Conservation (phyloP, 2,797 vertebrate species). For the Silurus lanzhouensis region DNA sequence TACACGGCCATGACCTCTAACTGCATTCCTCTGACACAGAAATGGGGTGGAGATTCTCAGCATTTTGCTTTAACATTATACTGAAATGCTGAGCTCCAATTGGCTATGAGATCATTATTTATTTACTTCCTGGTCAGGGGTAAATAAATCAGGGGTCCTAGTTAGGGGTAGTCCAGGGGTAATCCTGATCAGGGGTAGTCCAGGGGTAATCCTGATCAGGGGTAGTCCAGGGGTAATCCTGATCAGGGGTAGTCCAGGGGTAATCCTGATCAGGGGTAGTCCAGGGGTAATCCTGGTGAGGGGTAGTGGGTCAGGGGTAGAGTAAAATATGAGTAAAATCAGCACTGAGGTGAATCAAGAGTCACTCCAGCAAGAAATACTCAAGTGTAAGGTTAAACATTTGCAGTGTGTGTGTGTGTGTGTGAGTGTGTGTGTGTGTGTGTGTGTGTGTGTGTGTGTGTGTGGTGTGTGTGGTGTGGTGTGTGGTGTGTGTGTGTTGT, state of each 20-base stretch:
- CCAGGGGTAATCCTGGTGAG: no score
- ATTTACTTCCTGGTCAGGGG: background rate
- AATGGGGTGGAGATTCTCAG: background rate
- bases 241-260: no score
- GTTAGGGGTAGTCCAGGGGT: no score
- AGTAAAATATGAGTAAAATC: background rate
- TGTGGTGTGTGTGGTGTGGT: no score
- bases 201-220: no score
- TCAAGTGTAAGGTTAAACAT: background rate
- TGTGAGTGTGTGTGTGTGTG: background rate
- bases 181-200: no score
- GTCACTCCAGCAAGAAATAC: background rate
- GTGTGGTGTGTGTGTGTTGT: background rate
- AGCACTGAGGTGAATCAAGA: background rate
- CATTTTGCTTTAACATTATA: background rate
- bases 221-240: no score
- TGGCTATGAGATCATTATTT: background rate
- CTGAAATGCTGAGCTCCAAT: background rate
- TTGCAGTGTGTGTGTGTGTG: no score
- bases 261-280: no score
- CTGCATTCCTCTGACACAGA: background rate
- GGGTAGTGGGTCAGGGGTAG: background rate
- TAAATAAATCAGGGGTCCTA: no score
- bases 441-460: background rate
- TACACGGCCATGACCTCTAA: conserved; percentile 9